A percentile compares a stretch with the other conserved stretches of the same genome.
Evolutionary conservation across 2,888 invertebrate species (phyloP).

Genomic region (Apomyelois bistriatella): DNA sequence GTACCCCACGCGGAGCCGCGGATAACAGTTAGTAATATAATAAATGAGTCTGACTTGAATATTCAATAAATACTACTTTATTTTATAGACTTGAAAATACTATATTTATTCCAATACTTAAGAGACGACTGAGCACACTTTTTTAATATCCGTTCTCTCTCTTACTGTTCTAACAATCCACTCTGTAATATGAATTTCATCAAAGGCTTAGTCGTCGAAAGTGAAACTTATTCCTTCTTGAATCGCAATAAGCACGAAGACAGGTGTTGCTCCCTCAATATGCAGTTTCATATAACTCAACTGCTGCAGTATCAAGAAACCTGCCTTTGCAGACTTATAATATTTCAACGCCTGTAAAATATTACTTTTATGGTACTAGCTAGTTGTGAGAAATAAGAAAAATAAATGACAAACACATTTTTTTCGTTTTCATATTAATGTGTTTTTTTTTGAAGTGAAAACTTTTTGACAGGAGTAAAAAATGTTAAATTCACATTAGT

Average conservation of each 20-base stretch:
- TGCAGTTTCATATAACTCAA: slow-evolving; percentile 13
- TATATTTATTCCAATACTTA: too few relatives aligned
- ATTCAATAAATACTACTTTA: too few relatives aligned
- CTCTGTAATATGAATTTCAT: slow-evolving; percentile 5
- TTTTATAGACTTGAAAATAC: too few relatives aligned
- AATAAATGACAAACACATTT: too few relatives aligned
- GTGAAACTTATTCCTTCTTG: slow-evolving; percentile 9
- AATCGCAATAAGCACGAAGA: background rate
- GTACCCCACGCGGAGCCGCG: too few relatives aligned
- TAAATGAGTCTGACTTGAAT: too few relatives aligned
- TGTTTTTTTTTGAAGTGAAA: too few relatives aligned
- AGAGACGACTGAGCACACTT: background rate
- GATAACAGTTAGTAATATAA: too few relatives aligned
- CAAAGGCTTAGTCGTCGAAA: slow-evolving; percentile 2
- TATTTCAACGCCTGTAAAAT: background rate
- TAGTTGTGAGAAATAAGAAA: background rate
- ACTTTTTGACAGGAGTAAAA: too few relatives aligned
- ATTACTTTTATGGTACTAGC: background rate
- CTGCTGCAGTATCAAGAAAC: slow-evolving; percentile 4
- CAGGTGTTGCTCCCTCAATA: slow-evolving; percentile 9
- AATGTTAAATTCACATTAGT: too few relatives aligned
- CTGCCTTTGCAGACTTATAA: slow-evolving; percentile 2
- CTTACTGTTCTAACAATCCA: background rate
- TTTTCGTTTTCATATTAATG: too few relatives aligned
- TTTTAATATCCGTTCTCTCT: slow-evolving; percentile 5